phyloP scores from a whole-genome alignment of 2,888 invertebrate species.

The Oxytorus armatus region DNA sequence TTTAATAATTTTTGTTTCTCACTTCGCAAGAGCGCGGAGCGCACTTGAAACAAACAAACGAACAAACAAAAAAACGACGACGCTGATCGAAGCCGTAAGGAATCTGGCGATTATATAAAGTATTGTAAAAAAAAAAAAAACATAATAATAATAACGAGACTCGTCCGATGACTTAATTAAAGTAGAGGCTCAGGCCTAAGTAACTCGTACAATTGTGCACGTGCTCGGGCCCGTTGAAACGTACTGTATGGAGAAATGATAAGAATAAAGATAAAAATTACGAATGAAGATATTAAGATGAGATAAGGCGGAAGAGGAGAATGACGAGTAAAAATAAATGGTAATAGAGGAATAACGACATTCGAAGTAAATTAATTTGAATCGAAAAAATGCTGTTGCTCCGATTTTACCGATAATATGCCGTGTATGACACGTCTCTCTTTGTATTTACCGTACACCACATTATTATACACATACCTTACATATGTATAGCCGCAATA shows the following conservation, averaged over 20 bases:
- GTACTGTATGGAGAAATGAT: constrained; percentile 30
- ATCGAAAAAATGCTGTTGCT: constrained; percentile 75
- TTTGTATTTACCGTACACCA: constrained; percentile 70
- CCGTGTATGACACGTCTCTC: constrained; percentile 74
- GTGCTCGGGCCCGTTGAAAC: constrained; percentile 42
- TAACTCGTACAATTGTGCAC: constrained; percentile 53
- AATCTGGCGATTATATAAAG: constrained; percentile 51
- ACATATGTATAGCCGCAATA: constrained; percentile 61
- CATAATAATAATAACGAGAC: constrained; percentile 47
- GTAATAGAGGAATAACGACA: constrained; percentile 11
- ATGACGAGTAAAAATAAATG: constrained; percentile 24
- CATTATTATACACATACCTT: constrained; percentile 57
- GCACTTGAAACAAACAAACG: constrained; percentile 39
- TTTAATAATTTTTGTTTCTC: constrained; percentile 32
- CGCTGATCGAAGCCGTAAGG: constrained; percentile 21
- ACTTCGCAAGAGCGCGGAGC: constrained; percentile 43
- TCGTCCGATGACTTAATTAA: constrained; percentile 58
- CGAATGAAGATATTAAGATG: constrained; percentile 4
- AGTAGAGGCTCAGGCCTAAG: constrained; percentile 46
- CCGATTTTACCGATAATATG: constrained; percentile 73
- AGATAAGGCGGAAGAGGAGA: constrained; percentile 25
- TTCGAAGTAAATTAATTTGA: constrained; percentile 24
- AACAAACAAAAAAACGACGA: no score
- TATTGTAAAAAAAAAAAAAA: constrained; percentile 51
- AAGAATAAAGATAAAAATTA: constrained; percentile 27